Evolutionary conservation across 2,113 vertebrate species (phyloP).

Genomic region (Theropithecus gelada): DNA sequence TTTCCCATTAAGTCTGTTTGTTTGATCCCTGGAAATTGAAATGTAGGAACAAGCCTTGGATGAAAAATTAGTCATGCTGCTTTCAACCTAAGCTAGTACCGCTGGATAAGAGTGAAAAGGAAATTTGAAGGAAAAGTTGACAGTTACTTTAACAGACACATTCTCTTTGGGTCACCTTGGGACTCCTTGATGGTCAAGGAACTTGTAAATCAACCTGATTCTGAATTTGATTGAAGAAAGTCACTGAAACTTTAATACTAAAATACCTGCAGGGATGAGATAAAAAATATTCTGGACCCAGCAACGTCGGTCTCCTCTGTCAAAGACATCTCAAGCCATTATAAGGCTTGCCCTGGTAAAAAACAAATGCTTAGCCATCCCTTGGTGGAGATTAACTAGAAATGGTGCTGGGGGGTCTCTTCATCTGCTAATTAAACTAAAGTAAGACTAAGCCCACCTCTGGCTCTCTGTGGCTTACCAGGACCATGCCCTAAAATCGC

Average conservation of each 20-base stretch:
- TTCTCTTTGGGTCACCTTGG: constrained; percentile 70
- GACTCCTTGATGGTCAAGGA: constrained; percentile 70
- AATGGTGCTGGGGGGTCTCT: background rate
- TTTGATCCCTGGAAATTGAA: constrained; percentile 78
- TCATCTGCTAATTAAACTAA: background rate
- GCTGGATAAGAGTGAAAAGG: constrained; percentile 54
- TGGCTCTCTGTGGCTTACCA: background rate
- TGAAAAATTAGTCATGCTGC: constrained; percentile 73
- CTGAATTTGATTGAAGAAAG: constrained; percentile 62
- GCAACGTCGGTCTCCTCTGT: background rate
- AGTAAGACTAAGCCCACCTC: background rate
- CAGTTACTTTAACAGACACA: constrained; percentile 70
- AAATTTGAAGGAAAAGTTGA: constrained; percentile 68
- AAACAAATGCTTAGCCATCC: background rate
- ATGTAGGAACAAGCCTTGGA: constrained; percentile 71
- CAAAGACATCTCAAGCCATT: background rate
- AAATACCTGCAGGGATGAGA: background rate
- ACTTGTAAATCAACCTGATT: constrained; percentile 65
- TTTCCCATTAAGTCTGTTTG: constrained; percentile 75
- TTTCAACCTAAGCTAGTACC: constrained; percentile 27
- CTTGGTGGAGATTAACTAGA: background rate
- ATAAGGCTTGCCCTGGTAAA: background rate
- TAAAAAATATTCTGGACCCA: constrained; percentile 6
- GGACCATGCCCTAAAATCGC: background rate
- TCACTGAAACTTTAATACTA: constrained; percentile 35